Base-by-base conservation (phyloP, 2,113 vertebrate species). In the Thermophis baileyi region DNA sequence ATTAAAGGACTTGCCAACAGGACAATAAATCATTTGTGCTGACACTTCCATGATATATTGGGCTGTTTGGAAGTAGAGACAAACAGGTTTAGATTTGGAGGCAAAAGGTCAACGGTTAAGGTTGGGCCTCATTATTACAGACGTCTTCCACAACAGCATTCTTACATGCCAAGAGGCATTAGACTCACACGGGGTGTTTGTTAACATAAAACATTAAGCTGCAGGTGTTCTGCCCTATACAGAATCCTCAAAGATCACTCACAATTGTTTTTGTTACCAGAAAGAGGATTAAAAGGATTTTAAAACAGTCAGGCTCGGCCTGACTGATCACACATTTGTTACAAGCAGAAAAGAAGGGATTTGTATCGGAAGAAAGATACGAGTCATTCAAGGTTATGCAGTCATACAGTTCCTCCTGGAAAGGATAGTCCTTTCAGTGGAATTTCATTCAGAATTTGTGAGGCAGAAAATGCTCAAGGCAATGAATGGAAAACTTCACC, bases 401-500 rank as follows among this genome's bases (percentile, higher is more conserved):
- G n/a, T 85, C 95, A 95, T 96, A 96, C 95, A 94, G 92, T 88
- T 94, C 95, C 96, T 93, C 93, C 89, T 96, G 91, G 91, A 95
- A 95, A 40, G 95, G 94, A 74, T 88, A 94, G 90, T 94, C 95
- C 95, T 97, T 97, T 97, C 97, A 97, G 97, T 96, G 97, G 96
- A 96, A 97, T 97, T 95, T 97, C 95, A 96, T 98, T 98, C 97
- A 96, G 96, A 97, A 97, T 97, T 97, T 97, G 97, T 97, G 97
- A 94, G 93, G 97, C 97, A 97, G 97, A 98, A 97, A 97, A 97
- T 96, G 94, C 24, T 6, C 96, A 94, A 95, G 8, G 27, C 96
- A 96, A 96, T 97, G 95, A 97, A 97, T 89, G 87, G 60, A 95
- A 93, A 93, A 94, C 89, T 98, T 97, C 96, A 93, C 91, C 97